Conservation (phyloP, 1,140 invertebrate species). For the Stegodyphus dumicola region DNA sequence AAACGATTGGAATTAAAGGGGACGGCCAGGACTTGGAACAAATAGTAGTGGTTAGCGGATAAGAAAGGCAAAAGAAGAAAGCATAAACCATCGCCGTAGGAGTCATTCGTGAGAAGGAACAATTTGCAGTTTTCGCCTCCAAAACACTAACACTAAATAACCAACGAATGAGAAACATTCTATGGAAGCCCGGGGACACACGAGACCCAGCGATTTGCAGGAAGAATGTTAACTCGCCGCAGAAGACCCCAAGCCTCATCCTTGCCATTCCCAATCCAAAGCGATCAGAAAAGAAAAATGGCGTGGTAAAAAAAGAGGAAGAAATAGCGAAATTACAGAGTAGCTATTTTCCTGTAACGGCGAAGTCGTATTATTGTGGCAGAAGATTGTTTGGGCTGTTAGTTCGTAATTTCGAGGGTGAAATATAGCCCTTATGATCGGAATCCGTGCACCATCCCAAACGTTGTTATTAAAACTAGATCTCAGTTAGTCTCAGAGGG, state of each 20-base stretch:
- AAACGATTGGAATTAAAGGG: conserved; percentile 52
- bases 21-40: conserved; percentile 14
- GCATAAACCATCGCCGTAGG: conserved; percentile 52
- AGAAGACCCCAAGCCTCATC: background rate
- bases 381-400: background rate
- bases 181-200: conserved; percentile 4
- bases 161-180: background rate
- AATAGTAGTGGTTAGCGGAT: conserved; percentile 36
- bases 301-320: conserved; percentile 19
- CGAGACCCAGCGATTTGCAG: conserved; percentile 23
- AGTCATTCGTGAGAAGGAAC: conserved; percentile 48
- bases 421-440: background rate
- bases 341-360: conserved; percentile 48
- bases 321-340: conserved; percentile 53
- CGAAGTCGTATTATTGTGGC: conserved; percentile 28
- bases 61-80: conserved; percentile 14
- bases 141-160: conserved; percentile 58
- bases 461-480: too few relatives aligned
- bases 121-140: conserved; percentile 58
- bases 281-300: conserved; percentile 33
- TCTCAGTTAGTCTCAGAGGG: too few relatives aligned
- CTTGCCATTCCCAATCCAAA: conserved; percentile 10
- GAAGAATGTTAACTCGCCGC: conserved; percentile 53
- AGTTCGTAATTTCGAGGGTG: background rate
- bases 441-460: too few relatives aligned